These are phyloP conservation scores for Abrostola tripartita DNA, from an alignment of 2,888 invertebrate species.

Conservation along the genomic window DNA sequence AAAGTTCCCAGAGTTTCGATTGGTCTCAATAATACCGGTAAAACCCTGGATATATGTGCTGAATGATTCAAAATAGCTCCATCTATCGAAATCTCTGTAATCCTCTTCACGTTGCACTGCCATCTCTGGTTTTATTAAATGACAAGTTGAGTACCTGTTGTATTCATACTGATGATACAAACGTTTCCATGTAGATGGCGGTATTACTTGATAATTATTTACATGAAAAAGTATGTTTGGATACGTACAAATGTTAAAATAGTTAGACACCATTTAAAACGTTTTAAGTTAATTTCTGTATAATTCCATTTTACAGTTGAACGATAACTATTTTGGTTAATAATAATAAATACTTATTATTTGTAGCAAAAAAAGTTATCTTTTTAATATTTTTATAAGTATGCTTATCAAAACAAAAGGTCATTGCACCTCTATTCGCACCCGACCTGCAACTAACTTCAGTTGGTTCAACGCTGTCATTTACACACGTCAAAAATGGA, in stretches of 20 bases:
- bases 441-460: conserved; percentile 52
- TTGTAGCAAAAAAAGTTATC: too few relatives aligned
- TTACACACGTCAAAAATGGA: conserved; percentile 89
- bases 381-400: background rate
- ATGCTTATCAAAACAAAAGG: conserved; percentile 38
- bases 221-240: too few relatives aligned
- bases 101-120: background rate
- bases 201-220: too few relatives aligned
- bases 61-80: conserved; percentile 8
- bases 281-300: background rate
- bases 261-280: background rate
- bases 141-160: background rate
- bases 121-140: conserved; percentile 9
- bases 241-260: too few relatives aligned
- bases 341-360: too few relatives aligned
- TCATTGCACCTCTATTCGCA: conserved; percentile 30
- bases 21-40: conserved; percentile 25
- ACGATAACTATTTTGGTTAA: too few relatives aligned
- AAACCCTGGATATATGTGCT: conserved; percentile 9
- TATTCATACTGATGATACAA: too few relatives aligned
- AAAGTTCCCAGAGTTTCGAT: conserved; percentile 29
- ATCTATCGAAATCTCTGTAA: conserved; percentile 25
- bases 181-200: too few relatives aligned
- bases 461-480: conserved; percentile 45
- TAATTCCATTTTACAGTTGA: background rate